phyloP scores from a whole-genome alignment of 2,888 invertebrate species.

The Drosophila fungiperda region DNA sequence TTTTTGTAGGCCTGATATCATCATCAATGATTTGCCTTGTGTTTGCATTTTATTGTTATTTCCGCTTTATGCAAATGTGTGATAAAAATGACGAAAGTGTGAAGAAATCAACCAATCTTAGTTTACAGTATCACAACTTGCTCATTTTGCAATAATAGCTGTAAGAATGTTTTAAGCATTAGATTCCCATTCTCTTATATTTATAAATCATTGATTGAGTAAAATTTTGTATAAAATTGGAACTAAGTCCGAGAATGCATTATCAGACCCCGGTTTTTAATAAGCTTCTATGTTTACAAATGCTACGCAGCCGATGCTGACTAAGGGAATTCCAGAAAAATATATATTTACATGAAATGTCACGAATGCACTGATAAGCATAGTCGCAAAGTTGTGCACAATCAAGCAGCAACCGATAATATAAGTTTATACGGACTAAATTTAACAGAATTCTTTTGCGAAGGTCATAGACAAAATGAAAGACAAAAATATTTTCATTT shows the following conservation, averaged over 20 bases:
- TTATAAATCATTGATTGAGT: background rate
- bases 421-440: background rate
- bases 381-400: background rate
- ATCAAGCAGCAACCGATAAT: background rate
- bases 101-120: slow-evolving; percentile 39
- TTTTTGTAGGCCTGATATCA: slow-evolving; percentile 50
- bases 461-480: background rate
- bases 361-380: slow-evolving; percentile 16
- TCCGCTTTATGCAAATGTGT: slow-evolving; percentile 51
- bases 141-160: slow-evolving; percentile 11
- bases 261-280: slow-evolving; percentile 5
- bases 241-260: slow-evolving; percentile 1
- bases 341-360: slow-evolving; percentile 15
- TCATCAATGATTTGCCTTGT: slow-evolving; percentile 47
- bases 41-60: slow-evolving; percentile 68
- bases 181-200: background rate
- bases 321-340: slow-evolving; percentile 6
- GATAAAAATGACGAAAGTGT: slow-evolving; percentile 22
- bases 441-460: too few species aligned
- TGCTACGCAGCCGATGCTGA: slow-evolving; percentile 22
- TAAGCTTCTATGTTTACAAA: slow-evolving; percentile 25
- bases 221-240: background rate
- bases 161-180: background rate
- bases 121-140: background rate
- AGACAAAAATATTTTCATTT: background rate